Conservation (phyloP, 2,113 vertebrate genomes). For the Semnornis frantzii region DNA sequence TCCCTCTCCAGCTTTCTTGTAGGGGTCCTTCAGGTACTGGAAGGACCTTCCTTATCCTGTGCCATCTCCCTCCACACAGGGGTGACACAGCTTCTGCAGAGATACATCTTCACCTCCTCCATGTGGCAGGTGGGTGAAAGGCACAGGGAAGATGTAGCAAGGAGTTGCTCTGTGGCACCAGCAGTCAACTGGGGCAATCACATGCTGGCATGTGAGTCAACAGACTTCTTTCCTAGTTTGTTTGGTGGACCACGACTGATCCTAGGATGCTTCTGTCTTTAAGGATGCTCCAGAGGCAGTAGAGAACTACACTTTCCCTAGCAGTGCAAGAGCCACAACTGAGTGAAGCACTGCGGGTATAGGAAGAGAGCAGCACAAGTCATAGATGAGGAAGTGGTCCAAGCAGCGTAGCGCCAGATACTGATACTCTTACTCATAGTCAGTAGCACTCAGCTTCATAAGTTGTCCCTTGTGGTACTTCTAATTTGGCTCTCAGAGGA, state of each 20-base stretch:
- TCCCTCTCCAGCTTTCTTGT: too few relatives aligned
- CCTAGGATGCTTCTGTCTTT: neutral
- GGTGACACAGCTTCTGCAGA: neutral
- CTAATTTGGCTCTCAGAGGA: neutral
- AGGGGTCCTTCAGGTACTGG: too few relatives aligned
- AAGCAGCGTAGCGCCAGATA: neutral
- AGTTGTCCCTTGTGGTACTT: neutral
- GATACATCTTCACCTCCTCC: neutral
- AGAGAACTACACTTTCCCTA: neutral
- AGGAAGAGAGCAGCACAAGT: neutral
- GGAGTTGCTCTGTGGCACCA: neutral
- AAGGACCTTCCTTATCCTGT: neutral
- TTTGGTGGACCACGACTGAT: neutral
- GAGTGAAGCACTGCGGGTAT: rapidly evolving
- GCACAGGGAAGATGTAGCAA: neutral
- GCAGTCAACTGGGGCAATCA: rapidly evolving
- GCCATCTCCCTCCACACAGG: neutral
- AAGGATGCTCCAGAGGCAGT: neutral
- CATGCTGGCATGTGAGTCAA: neutral
- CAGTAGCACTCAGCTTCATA: conserved; percentile 41
- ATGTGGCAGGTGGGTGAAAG: neutral
- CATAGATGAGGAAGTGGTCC: neutral
- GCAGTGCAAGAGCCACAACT: rapidly evolving
- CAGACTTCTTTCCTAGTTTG: neutral
- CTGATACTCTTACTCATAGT: conserved; percentile 29